These are phyloP conservation scores for Synergus umbraculus DNA, from an alignment of 2,888 invertebrate genomes.

Conservation along the genomic window DNA sequence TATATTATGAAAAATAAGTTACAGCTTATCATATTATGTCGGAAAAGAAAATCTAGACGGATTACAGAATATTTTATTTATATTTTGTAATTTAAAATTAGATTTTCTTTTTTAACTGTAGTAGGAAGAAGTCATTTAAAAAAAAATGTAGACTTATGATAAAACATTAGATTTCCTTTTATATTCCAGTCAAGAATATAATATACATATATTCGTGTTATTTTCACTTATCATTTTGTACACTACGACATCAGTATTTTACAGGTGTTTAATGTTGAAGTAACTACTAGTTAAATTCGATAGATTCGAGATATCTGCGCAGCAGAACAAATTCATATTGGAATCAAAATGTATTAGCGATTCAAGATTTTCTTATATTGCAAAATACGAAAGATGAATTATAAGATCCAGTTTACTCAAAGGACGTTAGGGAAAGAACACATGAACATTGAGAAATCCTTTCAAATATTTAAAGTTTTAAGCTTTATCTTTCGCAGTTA, in stretches of 20 bases:
- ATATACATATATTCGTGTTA: constrained; percentile 55
- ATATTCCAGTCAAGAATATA: constrained; percentile 68
- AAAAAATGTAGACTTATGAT: constrained; percentile 59
- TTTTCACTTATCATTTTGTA: constrained; percentile 58
- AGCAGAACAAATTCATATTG: constrained; percentile 39
- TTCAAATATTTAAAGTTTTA: not conserved
- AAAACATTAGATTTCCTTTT: constrained; percentile 68
- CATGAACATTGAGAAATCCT: not conserved
- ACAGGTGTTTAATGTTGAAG: constrained; percentile 55
- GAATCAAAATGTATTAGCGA: not conserved
- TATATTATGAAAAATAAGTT: too few species aligned
- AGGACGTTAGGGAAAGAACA: not conserved
- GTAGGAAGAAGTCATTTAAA: not conserved
- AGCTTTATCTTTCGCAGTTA: not conserved
- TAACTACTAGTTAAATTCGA: constrained; percentile 1
- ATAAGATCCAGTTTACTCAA: not conserved
- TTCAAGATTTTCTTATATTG: not conserved
- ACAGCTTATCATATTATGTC: too few species aligned
- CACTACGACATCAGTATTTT: constrained; percentile 63
- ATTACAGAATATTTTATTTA: too few species aligned
- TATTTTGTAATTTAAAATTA: too few species aligned
- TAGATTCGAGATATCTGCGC: constrained; percentile 7
- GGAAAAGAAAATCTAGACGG: too few species aligned
- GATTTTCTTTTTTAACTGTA: not conserved
- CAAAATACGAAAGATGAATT: constrained; percentile 51